These are phyloP conservation scores for Muntiacus muntjak DNA, from an alignment of 2,113 vertebrate genomes.

Conservation along the genomic window DNA sequence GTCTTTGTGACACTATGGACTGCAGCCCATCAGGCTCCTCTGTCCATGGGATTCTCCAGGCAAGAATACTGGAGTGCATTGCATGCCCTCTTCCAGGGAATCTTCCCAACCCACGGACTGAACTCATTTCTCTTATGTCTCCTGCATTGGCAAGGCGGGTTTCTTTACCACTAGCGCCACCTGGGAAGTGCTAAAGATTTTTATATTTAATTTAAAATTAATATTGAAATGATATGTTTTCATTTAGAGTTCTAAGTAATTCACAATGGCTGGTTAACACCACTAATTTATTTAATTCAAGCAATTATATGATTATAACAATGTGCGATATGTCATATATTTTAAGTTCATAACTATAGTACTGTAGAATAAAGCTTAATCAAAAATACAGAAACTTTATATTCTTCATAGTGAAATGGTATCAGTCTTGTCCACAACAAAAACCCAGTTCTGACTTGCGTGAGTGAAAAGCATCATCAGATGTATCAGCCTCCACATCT, in stretches of 20 bases:
- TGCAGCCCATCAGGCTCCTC: background rate
- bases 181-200: background rate
- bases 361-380: background rate
- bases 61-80: background rate
- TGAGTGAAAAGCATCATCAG: background rate
- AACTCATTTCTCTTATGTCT: background rate
- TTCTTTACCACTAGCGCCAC: background rate
- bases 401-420: background rate
- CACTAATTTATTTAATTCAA: background rate
- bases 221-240: background rate
- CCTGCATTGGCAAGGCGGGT: background rate
- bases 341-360: background rate
- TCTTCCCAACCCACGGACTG: background rate
- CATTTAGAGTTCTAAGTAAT: background rate
- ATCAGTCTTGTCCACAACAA: background rate
- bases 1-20: background rate
- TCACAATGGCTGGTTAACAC: background rate
- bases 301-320: background rate
- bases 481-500: background rate
- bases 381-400: background rate
- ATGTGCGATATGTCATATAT: background rate
- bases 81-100: background rate
- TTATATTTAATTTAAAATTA: background rate
- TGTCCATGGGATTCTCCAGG: background rate
- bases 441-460: background rate